A percentile compares a stretch with the other conserved stretches of the same genome.
Conservation (phyloP, 2,888 invertebrate genomes). For the Elmis aenea region DNA sequence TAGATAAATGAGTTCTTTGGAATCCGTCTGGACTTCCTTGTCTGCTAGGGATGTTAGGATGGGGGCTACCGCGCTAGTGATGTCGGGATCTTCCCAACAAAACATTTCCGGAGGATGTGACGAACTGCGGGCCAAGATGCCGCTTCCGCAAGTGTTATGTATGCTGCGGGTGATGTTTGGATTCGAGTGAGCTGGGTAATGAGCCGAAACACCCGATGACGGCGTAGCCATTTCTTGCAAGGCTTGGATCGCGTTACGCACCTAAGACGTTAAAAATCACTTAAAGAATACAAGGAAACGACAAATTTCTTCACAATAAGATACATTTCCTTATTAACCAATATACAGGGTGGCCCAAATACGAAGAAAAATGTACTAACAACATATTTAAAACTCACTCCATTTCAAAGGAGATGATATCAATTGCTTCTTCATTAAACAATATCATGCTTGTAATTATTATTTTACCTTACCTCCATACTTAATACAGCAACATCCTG, state of each 20-base stretch:
- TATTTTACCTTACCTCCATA: constrained; percentile 58
- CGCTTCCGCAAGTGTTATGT: constrained; percentile 41
- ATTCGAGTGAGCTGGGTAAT: constrained; percentile 75
- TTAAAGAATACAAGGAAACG: too few relatives aligned
- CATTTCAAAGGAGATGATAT: too few relatives aligned
- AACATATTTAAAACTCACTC: too few relatives aligned
- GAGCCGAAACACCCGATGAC: constrained; percentile 39
- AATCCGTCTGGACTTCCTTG: constrained; percentile 58
- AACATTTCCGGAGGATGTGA: constrained; percentile 84
- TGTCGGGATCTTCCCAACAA: constrained; percentile 58
- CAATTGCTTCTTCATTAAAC: too few relatives aligned
- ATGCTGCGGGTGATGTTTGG: constrained; percentile 57
- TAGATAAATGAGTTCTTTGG: constrained; percentile 55
- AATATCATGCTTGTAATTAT: too few relatives aligned
- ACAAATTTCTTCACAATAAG: too few relatives aligned
- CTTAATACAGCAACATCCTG: constrained; percentile 83
- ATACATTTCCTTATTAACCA: too few relatives aligned
- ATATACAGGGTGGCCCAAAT: too few relatives aligned
- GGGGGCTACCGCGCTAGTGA: constrained; percentile 18
- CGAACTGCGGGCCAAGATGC: constrained; percentile 67
- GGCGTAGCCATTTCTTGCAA: constrained; percentile 76
- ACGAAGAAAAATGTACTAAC: too few relatives aligned
- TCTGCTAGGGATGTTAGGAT: constrained; percentile 35
- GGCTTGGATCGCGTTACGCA: constrained; percentile 77
- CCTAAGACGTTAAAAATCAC: constrained; percentile 52